Conservation (phyloP, 1,140 invertebrate genomes). For the Prorops nasuta region DNA sequence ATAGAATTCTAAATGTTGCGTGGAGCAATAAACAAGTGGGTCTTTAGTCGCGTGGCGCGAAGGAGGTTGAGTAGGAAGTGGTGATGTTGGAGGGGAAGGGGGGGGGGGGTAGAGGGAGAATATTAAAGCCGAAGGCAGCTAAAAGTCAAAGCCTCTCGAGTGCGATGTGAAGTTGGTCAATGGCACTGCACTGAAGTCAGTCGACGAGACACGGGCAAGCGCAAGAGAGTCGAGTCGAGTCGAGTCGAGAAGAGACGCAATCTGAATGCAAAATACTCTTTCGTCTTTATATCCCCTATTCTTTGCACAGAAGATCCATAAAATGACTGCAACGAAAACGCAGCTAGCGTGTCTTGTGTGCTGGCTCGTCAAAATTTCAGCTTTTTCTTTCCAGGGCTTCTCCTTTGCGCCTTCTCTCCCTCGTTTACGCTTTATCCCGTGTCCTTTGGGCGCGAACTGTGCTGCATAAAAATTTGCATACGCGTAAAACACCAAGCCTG, state of each 20-base stretch:
- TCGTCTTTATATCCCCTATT: slow-evolving; percentile 2
- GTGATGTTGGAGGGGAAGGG: no score
- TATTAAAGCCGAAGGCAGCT: no score
- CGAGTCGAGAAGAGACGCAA: not conserved
- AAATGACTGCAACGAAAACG: slow-evolving; percentile 8
- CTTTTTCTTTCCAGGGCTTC: not conserved
- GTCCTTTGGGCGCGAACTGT: slow-evolving; percentile 9
- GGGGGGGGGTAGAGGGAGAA: not conserved
- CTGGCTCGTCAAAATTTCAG: not conserved
- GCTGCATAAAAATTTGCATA: slow-evolving; percentile 36
- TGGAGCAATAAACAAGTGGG: not conserved
- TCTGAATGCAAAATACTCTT: slow-evolving; percentile 16
- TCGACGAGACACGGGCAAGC: not conserved
- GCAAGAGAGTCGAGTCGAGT: not conserved
- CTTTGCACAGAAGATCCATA: not conserved
- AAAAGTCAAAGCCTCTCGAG: no score
- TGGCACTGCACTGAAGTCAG: no score
- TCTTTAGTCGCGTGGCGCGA: not conserved
- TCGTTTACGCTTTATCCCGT: not conserved
- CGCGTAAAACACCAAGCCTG: slow-evolving; percentile 23
- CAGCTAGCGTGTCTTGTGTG: no score
- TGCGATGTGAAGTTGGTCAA: no score
- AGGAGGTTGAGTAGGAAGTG: not conserved
- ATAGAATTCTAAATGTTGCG: not conserved
- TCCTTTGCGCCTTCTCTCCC: not conserved